These are phyloP conservation scores for Calycopis cecrops DNA, from an alignment of 1,140 invertebrate genomes.

Conservation along the genomic window DNA sequence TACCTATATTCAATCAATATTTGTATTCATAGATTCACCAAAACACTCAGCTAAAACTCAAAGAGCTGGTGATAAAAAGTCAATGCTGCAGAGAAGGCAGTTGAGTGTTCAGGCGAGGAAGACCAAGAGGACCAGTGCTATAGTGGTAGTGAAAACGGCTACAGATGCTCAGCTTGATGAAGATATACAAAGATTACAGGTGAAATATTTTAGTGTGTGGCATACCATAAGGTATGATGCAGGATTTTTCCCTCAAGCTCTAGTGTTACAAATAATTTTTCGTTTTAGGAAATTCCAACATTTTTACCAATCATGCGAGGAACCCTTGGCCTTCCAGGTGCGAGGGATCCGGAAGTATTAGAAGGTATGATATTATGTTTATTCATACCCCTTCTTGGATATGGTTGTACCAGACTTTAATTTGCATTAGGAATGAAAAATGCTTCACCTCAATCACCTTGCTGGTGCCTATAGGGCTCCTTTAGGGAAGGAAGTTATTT, in stretches of 20 bases:
- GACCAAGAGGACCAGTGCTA: constrained; percentile 76
- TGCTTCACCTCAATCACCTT: too few species aligned
- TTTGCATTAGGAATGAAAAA: too few species aligned
- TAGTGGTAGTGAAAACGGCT: constrained; percentile 90
- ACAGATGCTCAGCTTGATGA: constrained; percentile 83
- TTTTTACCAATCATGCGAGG: constrained; percentile 95
- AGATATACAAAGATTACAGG: constrained; percentile 85
- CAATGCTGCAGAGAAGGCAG: constrained; percentile 42
- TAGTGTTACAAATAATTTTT: neutral
- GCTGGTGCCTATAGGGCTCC: too few species aligned
- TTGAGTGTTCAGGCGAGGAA: constrained; percentile 42
- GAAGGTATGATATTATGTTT: constrained; percentile 76
- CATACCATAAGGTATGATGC: too few species aligned
- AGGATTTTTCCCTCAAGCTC: neutral
- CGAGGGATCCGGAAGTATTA: constrained; percentile 90
- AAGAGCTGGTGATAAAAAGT: constrained; percentile 38
- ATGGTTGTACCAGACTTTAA: too few species aligned
- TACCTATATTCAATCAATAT: too few species aligned
- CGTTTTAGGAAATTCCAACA: constrained; percentile 87
- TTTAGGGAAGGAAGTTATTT: too few species aligned
- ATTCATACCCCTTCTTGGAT: too few species aligned
- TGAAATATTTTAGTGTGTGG: too few species aligned
- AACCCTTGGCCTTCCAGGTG: constrained; percentile 89
- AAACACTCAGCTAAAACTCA: constrained; percentile 80
- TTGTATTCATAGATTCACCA: constrained; percentile 77